Evolutionary conservation across 2,888 invertebrate genomes (phyloP).

Genomic region (Seira ritae): DNA sequence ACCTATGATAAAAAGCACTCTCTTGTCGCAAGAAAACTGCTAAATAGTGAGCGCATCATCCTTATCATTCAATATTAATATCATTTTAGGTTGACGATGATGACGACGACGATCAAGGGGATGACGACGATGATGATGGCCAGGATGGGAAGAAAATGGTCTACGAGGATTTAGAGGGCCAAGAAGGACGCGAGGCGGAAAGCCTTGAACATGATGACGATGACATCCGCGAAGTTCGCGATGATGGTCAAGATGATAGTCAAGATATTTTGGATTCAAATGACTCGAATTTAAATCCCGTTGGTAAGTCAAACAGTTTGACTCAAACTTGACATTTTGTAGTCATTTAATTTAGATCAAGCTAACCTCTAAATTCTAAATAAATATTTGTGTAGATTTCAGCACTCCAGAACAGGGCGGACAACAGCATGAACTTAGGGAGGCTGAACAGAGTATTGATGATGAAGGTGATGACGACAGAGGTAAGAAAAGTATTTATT

Average conservation of each 20-base stretch:
- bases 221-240: conserved; percentile 75
- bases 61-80: too few relatives aligned
- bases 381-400: conserved; percentile 36
- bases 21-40: too few relatives aligned
- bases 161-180: conserved; percentile 70
- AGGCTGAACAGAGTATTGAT: conserved; percentile 68
- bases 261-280: conserved; percentile 79
- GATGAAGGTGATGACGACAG: conserved; percentile 67
- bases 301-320: conserved; percentile 29
- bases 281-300: conserved; percentile 65
- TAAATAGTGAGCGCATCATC: too few relatives aligned
- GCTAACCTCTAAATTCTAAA: too few relatives aligned
- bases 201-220: conserved; percentile 74
- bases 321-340: too few relatives aligned
- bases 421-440: conserved; percentile 50
- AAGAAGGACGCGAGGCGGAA: conserved; percentile 57
- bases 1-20: too few relatives aligned
- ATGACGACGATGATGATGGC: conserved; percentile 78
- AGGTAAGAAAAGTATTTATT: conserved; percentile 44
- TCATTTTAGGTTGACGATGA: conserved; percentile 80
- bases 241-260: conserved; percentile 76
- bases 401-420: conserved; percentile 39
- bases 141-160: conserved; percentile 78
- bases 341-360: too few relatives aligned
- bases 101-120: conserved; percentile 67